phyloP scores from a whole-genome alignment of 2,797 vertebrate genomes.

The Heliangelus exortis region DNA sequence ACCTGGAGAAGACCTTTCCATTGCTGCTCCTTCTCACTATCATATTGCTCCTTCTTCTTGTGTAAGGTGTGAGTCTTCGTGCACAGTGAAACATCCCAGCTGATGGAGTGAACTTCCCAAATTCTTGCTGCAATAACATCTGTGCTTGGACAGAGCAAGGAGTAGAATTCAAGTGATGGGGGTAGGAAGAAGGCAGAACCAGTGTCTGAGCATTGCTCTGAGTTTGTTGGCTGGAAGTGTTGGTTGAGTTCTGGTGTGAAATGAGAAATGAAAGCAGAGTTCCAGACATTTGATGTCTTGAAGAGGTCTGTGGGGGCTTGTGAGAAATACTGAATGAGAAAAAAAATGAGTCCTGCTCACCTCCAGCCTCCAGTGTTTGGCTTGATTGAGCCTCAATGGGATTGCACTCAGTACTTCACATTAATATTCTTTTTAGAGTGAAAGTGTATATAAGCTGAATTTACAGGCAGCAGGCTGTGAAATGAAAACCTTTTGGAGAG shows the following conservation, averaged over 20 bases:
- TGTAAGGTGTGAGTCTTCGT: neutral
- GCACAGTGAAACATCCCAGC: neutral
- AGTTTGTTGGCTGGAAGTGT: neutral
- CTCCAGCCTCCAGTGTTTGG: neutral
- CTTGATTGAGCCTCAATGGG: neutral
- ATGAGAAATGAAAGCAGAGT: neutral
- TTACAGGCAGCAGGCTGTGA: neutral
- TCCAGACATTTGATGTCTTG: conserved; percentile 26
- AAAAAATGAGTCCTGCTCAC: conserved; percentile 20
- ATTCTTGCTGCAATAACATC: neutral
- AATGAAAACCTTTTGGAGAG: neutral
- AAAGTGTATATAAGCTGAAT: neutral
- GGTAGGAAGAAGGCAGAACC: neutral
- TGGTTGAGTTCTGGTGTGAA: neutral
- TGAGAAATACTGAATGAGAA: conserved; percentile 55
- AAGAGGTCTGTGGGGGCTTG: conserved; percentile 22
- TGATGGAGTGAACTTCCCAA: neutral
- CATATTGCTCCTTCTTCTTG: neutral
- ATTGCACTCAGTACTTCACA: conserved; percentile 11
- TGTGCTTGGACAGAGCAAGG: neutral
- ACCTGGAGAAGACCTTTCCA: neutral
- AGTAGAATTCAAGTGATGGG: neutral
- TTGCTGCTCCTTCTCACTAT: neutral
- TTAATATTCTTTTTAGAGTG: neutral
- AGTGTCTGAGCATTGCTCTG: neutral